Conservation (phyloP, 2,797 vertebrate genomes). For the Mormyrus hasselquistii region DNA sequence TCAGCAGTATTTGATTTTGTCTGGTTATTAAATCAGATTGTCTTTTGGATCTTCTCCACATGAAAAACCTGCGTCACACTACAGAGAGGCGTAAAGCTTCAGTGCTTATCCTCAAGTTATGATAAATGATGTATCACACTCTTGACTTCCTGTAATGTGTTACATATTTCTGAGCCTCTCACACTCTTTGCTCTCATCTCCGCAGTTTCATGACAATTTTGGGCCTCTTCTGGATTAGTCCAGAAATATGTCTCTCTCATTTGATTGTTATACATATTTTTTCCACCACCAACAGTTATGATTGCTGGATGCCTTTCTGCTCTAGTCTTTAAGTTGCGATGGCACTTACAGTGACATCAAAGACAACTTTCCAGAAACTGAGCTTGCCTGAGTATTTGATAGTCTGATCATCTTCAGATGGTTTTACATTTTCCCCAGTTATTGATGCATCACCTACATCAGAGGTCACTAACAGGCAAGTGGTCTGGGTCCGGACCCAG, state of each 20-base stretch:
- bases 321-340: not conserved
- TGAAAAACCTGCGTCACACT: not conserved
- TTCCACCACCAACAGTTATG: not conserved
- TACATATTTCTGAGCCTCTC: not conserved
- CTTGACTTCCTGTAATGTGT: not conserved
- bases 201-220: not conserved
- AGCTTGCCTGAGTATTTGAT: not conserved
- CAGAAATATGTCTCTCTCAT: not conserved
- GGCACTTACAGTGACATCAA: not conserved
- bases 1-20: not conserved
- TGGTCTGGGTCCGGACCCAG: not conserved
- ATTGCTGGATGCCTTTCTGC: not conserved
- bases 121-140: not conserved
- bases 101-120: not conserved
- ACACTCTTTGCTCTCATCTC: not conserved
- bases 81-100: not conserved
- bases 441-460: not conserved
- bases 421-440: not conserved
- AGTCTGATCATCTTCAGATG: not conserved
- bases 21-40: not conserved
- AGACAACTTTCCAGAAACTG: not conserved
- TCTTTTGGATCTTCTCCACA: not conserved
- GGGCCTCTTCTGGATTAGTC: not conserved
- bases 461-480: not conserved
- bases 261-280: not conserved